Conservation (phyloP, 2,888 invertebrate species). For the Cheilosia variabilis region DNA sequence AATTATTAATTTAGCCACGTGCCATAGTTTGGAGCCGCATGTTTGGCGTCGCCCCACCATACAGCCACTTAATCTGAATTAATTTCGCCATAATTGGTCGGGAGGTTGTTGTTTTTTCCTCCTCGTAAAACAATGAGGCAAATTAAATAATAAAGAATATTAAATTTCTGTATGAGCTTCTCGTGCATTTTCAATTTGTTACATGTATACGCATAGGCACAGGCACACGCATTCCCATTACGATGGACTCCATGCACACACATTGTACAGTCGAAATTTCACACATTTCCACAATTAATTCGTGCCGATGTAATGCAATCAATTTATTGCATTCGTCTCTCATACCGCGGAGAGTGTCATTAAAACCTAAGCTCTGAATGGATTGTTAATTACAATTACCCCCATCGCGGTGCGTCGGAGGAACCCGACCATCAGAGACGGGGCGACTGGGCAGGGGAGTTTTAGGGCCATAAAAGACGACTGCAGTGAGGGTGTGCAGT, state of each 20-base stretch:
- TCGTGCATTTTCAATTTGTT: conserved; percentile 45
- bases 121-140: conserved; percentile 2
- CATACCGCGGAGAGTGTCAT: conserved; percentile 15
- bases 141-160: conserved; percentile 63
- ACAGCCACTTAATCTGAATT: conserved; percentile 58
- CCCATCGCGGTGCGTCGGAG: not conserved
- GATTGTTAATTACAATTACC: conserved; percentile 68
- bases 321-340: conserved; percentile 62
- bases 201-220: not conserved
- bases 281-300: conserved; percentile 61
- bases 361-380: conserved; percentile 69
- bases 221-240: no score
- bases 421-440: not conserved
- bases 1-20: conserved; percentile 22
- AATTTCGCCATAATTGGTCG: conserved; percentile 56
- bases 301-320: conserved; percentile 70
- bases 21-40: not conserved
- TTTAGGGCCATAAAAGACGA: conserved; percentile 22
- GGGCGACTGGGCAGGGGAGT: conserved; percentile 15
- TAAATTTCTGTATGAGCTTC: conserved; percentile 42
- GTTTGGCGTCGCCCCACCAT: not conserved
- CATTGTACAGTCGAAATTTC: conserved; percentile 35
- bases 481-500: conserved; percentile 26
- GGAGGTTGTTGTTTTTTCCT: not conserved
- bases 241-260: no score